These are phyloP conservation scores for Amazona guildingii DNA, from an alignment of 2,113 vertebrate genomes.

Conservation along the genomic window DNA sequence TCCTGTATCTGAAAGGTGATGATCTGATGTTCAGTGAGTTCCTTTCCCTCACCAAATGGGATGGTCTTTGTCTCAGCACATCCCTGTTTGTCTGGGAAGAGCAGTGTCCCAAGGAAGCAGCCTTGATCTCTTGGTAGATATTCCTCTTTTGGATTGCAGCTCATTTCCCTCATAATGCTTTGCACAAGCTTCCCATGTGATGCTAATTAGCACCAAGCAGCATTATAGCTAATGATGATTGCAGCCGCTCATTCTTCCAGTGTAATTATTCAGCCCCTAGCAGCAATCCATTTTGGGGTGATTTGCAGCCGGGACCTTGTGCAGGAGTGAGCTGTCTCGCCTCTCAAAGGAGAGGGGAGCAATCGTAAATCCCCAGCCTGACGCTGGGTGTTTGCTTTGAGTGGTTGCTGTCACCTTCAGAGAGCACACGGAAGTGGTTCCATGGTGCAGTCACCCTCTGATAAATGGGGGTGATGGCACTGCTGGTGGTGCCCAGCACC, in stretches of 20 bases:
- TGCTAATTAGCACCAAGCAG: not conserved
- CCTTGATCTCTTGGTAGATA: not conserved
- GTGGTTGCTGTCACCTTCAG: not conserved
- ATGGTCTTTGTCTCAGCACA: not conserved
- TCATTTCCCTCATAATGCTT: not conserved
- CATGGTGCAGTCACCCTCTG: fast-evolving
- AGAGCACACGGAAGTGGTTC: fast-evolving
- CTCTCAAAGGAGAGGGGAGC: not conserved
- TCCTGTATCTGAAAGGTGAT: too few relatives aligned
- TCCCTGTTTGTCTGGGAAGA: not conserved
- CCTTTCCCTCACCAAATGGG: not conserved
- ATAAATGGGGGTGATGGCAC: fast-evolving
- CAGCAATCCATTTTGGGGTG: not conserved
- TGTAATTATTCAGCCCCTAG: not conserved
- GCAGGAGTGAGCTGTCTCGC: not conserved
- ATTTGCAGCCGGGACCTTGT: not conserved
- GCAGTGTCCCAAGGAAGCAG: not conserved
- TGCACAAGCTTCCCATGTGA: not conserved
- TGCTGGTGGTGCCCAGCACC: not conserved
- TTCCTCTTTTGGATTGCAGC: not conserved
- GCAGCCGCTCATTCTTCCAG: not conserved
- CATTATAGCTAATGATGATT: not conserved
- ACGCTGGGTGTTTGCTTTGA: not conserved
- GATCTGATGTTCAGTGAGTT: not conserved
- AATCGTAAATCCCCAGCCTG: not conserved